Evolutionary conservation across 2,888 invertebrate genomes (phyloP).

Genomic region (Drosophila fulvimacula): DNA sequence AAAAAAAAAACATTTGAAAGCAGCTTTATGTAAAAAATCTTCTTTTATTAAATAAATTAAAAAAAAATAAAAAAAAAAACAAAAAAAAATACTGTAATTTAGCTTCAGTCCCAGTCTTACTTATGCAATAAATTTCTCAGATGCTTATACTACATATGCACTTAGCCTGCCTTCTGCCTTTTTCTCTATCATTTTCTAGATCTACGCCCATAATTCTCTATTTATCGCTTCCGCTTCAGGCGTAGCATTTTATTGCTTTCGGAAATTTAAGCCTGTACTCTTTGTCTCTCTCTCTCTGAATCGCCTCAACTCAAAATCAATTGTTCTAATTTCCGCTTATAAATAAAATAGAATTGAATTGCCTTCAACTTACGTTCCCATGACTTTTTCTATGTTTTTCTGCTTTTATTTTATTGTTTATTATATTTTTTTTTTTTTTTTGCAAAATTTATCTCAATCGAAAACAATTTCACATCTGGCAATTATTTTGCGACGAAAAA

Average conservation of each 20-base stretch:
- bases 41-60: too few species aligned
- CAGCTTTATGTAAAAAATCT: too few species aligned
- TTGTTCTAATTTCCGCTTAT: slow-evolving; percentile 59
- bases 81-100: neutral
- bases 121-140: neutral
- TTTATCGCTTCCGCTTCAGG: slow-evolving; percentile 42
- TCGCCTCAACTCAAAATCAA: slow-evolving; percentile 17
- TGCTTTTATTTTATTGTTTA: too few species aligned
- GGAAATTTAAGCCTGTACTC: slow-evolving; percentile 13
- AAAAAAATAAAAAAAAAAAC: too few species aligned
- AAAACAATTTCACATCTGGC: slow-evolving; percentile 63
- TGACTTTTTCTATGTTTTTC: slow-evolving; percentile 26
- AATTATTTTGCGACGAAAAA: slow-evolving; percentile 69
- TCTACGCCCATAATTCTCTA: slow-evolving; percentile 17
- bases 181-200: slow-evolving; percentile 2
- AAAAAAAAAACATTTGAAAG: too few species aligned
- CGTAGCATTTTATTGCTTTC: slow-evolving; percentile 32
- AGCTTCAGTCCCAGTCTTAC: neutral
- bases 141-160: neutral
- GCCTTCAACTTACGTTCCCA: slow-evolving; percentile 27
- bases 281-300: neutral
- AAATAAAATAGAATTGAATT: slow-evolving; percentile 24
- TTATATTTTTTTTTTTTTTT: slow-evolving; percentile 2
- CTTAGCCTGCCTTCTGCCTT: neutral
- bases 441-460: slow-evolving; percentile 48